Base-by-base conservation (phyloP, 1,140 invertebrate species). In the Carcinoscorpius rotundicauda region DNA sequence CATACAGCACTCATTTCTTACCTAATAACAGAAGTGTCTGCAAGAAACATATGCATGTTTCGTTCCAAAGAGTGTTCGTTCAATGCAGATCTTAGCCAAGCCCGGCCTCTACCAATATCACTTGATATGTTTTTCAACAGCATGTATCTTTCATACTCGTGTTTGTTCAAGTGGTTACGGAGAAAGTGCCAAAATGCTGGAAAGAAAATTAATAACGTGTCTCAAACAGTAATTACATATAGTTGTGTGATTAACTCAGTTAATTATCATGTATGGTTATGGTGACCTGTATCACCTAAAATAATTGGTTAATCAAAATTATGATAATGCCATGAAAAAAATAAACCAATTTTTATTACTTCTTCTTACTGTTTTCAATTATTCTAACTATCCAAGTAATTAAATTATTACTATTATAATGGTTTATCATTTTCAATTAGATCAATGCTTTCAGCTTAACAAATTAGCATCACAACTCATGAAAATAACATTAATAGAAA, bases 31-130 rank as follows among this genome's bases (percentile, higher is more conserved):
- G 52, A 48, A 48, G 76, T 70, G 72, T 87, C 85, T 71, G 82
- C 82, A 49, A 92, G 77, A 66, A 93, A 81, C 73, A 85, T 84
- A 73, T 88, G 84, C 70, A 93, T 81, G 71, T 83, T 90, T 74
- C 90, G 83, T 77, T 93, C 91, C 11, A 96, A 78, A 3, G 89
- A 91, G 72, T 87, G 82, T 77, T 96, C 93, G 81, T 95, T 95
- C 6, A 95, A 78, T 49, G 88, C 80, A 52, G 89, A 86, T 72
- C 93, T 77, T 10, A 95, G 79, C 87, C 92, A 96, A 11, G 91
- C 89, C 59, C 81, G 71, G 3, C 79, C 80, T 76, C 88, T 81
- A 10, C 89, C 91, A 68, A 87, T 81, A 29, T 90, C 89, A 29
- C 87, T 90, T 69, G 84, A 85, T 10, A 95, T 85, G 70, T 87